Evolutionary conservation across 2,888 invertebrate species (phyloP).

Genomic region (Acronicta psi): DNA sequence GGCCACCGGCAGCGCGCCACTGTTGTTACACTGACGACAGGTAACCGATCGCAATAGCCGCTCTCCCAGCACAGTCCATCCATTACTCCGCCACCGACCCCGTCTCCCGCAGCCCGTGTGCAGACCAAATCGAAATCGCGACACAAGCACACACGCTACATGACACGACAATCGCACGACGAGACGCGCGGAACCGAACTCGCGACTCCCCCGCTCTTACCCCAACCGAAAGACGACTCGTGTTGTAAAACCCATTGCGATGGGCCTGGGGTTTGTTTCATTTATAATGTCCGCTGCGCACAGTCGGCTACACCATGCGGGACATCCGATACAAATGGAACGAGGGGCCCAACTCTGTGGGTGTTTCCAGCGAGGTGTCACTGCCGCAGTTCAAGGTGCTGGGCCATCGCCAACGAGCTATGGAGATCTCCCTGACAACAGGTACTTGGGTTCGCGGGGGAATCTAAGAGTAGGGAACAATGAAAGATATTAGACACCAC

Average conservation of each 20-base stretch:
- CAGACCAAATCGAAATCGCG: slow-evolving; percentile 79
- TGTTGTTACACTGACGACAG: slow-evolving; percentile 98
- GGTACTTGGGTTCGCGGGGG: slow-evolving; percentile 90
- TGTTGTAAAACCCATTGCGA: slow-evolving; percentile 87
- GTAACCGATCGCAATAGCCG: slow-evolving; percentile 90
- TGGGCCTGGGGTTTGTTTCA: slow-evolving; percentile 87
- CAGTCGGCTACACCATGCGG: slow-evolving; percentile 99
- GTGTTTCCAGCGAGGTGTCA: slow-evolving; percentile 98
- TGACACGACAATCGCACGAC: slow-evolving; percentile 83
- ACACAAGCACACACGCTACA: slow-evolving; percentile 86
- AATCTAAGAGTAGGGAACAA: slow-evolving; percentile 59
- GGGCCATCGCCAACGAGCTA: slow-evolving; percentile 98
- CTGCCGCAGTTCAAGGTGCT: slow-evolving; percentile 99
- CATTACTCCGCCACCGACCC: slow-evolving; percentile 83
- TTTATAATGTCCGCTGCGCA: slow-evolving; percentile 87
- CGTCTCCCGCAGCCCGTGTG: slow-evolving; percentile 87
- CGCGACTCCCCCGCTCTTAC: slow-evolving; percentile 81
- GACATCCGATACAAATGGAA: slow-evolving; percentile 99
- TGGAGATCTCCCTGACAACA: slow-evolving; percentile 99
- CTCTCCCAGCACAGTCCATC: slow-evolving; percentile 81
- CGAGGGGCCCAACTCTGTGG: slow-evolving; percentile 98
- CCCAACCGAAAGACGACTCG: slow-evolving; percentile 85
- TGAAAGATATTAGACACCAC: slow-evolving; percentile 65
- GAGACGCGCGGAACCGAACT: slow-evolving; percentile 79
- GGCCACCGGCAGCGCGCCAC: slow-evolving; percentile 98